Evolutionary conservation across 2,888 invertebrate species (phyloP).

Genomic region (Meandrusa payeni): DNA sequence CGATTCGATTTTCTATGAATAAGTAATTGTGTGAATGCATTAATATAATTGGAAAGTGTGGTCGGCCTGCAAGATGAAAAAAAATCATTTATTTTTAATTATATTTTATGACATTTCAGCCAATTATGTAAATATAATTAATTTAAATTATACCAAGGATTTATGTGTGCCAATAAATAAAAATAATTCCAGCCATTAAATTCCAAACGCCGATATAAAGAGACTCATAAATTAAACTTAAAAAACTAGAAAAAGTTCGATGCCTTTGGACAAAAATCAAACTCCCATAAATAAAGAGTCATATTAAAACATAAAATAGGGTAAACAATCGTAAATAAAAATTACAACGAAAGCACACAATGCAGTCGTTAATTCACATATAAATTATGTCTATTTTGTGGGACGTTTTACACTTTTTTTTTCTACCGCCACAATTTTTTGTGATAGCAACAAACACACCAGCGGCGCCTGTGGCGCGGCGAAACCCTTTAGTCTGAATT

Average conservation of each 20-base stretch:
- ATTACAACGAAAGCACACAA: slow-evolving; percentile 74
- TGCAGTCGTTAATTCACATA: slow-evolving; percentile 67
- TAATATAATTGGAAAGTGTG: too few species aligned
- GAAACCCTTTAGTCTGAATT: slow-evolving; percentile 67
- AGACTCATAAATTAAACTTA: slow-evolving; percentile 58
- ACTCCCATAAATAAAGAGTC: slow-evolving; percentile 62
- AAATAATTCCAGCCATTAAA: slow-evolving; percentile 40
- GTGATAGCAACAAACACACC: slow-evolving; percentile 46
- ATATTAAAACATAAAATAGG: slow-evolving; percentile 79
- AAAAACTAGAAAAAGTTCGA: slow-evolving; percentile 49
- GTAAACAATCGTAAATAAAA: slow-evolving; percentile 80
- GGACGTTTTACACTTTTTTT: slow-evolving; percentile 73
- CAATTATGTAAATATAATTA: too few species aligned
- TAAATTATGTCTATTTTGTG: slow-evolving; percentile 76
- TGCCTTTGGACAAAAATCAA: slow-evolving; percentile 55
- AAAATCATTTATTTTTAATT: too few species aligned
- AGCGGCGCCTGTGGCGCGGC: slow-evolving; percentile 71
- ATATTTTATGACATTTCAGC: too few species aligned
- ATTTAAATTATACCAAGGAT: slow-evolving; percentile 4
- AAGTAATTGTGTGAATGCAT: slow-evolving; percentile 10
- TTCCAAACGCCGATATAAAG: slow-evolving; percentile 54
- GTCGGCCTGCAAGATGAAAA: too few species aligned
- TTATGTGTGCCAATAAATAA: slow-evolving; percentile 18
- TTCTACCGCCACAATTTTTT: slow-evolving; percentile 51
- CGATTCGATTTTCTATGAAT: slow-evolving; percentile 22